These are phyloP conservation scores for Lytechinus pictus DNA, from an alignment of 35 echinoderm and acorn worm genomes.

Conservation along the genomic window DNA sequence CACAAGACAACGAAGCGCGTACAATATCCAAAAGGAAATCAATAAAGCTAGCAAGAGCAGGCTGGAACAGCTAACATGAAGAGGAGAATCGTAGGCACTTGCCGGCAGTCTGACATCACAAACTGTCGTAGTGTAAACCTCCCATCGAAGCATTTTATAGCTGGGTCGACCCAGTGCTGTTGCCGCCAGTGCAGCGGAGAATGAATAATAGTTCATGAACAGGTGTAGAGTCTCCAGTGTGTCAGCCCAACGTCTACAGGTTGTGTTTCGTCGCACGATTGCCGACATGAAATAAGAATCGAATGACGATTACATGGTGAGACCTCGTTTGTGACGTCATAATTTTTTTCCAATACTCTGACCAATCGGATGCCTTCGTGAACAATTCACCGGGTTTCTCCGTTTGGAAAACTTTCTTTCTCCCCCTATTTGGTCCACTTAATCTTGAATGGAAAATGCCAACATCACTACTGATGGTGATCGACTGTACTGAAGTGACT, in stretches of 20 bases:
- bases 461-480: too few relatives aligned
- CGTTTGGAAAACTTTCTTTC: neutral
- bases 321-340: neutral
- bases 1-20: neutral
- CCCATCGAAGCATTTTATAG: slow-evolving; percentile 4
- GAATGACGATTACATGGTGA: neutral
- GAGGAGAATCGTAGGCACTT: neutral
- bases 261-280: neutral
- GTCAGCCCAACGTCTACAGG: neutral
- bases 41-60: neutral
- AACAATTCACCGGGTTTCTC: neutral
- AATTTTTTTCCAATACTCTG: neutral
- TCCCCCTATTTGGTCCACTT: neutral
- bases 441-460: neutral
- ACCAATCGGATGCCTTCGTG: neutral
- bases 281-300: neutral
- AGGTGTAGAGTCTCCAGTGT: slow-evolving; percentile 16
- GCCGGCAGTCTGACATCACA: neutral
- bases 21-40: neutral
- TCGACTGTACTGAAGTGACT: too few relatives aligned
- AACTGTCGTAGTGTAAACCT: neutral
- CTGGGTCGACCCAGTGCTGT: neutral
- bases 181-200: neutral
- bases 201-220: neutral
- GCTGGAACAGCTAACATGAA: neutral